phyloP scores from a whole-genome alignment of 1,140 invertebrate genomes.

The Conus ventricosus region DNA sequence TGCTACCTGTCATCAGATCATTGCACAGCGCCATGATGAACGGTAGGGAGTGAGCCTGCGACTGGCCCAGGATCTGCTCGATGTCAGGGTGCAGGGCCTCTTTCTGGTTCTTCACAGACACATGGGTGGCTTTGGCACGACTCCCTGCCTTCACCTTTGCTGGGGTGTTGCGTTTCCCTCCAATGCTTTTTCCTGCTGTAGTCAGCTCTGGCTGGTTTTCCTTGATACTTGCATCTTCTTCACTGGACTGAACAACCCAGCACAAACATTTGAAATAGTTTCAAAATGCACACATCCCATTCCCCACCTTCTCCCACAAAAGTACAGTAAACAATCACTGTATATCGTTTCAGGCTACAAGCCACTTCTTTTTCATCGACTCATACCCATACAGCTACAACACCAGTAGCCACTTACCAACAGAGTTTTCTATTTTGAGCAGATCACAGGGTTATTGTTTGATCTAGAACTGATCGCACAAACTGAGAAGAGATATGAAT shows the following conservation, averaged over 20 bases:
- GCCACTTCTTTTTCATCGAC: too few relatives aligned
- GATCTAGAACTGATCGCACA: too few relatives aligned
- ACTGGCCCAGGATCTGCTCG: slow-evolving; percentile 62
- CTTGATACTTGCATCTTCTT: slow-evolving; percentile 29
- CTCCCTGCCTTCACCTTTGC: slow-evolving; percentile 7
- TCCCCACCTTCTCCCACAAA: not conserved
- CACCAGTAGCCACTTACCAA: too few relatives aligned
- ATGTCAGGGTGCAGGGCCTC: slow-evolving; percentile 68
- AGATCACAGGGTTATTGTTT: too few relatives aligned
- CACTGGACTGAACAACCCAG: slow-evolving; percentile 24
- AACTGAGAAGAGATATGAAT: too few relatives aligned
- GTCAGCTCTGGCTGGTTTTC: slow-evolving; percentile 3
- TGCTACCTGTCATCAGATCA: slow-evolving; percentile 60
- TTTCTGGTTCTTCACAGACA: slow-evolving; percentile 61
- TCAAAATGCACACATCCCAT: not conserved
- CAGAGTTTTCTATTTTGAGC: too few relatives aligned
- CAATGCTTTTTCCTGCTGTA: not conserved
- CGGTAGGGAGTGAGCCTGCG: slow-evolving; percentile 63
- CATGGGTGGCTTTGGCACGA: slow-evolving; percentile 29
- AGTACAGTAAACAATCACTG: too few relatives aligned
- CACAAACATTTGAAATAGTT: not conserved
- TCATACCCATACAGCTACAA: too few relatives aligned
- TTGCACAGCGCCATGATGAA: slow-evolving; percentile 69
- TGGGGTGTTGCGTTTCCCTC: slow-evolving; percentile 15
- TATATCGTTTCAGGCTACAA: too few relatives aligned